Base-by-base conservation (phyloP, 2,888 invertebrate species). In the Dorcus parallelipipedus region DNA sequence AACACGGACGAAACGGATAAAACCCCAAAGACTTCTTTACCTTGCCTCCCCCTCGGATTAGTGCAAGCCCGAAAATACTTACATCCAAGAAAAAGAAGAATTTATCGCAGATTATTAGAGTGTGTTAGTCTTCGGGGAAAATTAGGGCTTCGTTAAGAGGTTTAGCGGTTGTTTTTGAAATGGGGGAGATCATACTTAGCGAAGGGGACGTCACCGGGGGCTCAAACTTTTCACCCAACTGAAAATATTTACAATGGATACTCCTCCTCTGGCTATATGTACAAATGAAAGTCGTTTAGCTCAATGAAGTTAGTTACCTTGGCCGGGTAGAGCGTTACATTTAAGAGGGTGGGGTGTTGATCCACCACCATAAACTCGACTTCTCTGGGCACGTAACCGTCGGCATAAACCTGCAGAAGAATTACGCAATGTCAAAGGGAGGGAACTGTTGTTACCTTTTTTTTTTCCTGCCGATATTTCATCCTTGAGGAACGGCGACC, bases 301-400 rank as follows among this genome's bases (percentile, higher is more conserved):
- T 8, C n/a, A 51, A 38, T 7, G 26, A 4, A 7, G 26, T 3
- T 33, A 76, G 82, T 81, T 84, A 93, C 93, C 85, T 90, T 90
- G 40, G 87, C 85, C 52, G 88, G 86, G 72, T 87, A 86, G 64
- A 94, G 79, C 7, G 93, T 94, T 41, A 94, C 86, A 77, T 94
- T 94, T 48, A 94, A 79, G 53, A 90, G 80, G 2, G 94, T 93
- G 3, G 94, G 93, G 77, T 93, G 91, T 69, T 88, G 87, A 65
- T 93, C 92, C 49, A 90, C 87, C 7, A 95, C 91, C 78, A 89
- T 88, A 74, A 95, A 93, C 73, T 93, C 93, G 26, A 93, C 82
- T 76, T 94, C 93, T 68, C 88, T 85, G 0, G 94, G 92, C 43
- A 89, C 82, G 74, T 87, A 94, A 42, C 93, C 92, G 71, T 93